Percentiles rank a stretch among this genome's conserved stretches.
Conservation (phyloP, 2,113 vertebrate genomes). For the Peromyscus maniculatus region DNA sequence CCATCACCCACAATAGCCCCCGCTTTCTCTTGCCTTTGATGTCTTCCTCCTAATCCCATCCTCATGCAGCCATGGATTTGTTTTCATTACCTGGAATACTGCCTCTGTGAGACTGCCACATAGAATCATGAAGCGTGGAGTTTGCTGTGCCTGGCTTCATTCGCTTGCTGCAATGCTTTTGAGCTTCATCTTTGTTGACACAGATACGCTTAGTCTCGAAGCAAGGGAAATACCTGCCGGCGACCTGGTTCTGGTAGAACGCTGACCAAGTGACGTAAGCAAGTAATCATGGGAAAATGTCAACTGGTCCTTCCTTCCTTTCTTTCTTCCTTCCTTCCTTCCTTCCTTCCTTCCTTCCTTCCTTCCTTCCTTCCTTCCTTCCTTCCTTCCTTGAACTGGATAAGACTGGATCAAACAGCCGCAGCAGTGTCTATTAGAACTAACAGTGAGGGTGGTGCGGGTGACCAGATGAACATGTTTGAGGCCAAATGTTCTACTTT, state of each 20-base stretch:
- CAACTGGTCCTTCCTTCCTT: too few species aligned
- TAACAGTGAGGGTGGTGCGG: rapidly evolving
- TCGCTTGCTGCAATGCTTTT: background rate
- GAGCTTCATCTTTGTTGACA: background rate
- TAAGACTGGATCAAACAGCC: background rate
- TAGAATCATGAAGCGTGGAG: background rate
- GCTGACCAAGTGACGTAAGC: background rate
- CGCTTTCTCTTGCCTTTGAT: background rate
- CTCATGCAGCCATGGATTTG: background rate
- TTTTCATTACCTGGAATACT: background rate
- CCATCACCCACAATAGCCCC: too few species aligned
- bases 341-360: too few species aligned
- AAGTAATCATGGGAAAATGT: background rate
- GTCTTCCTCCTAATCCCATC: background rate
- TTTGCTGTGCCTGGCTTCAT: background rate
- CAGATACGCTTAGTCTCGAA: background rate
- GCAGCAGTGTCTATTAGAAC: rapidly evolving
- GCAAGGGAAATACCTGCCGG: background rate
- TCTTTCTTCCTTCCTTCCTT: too few species aligned
- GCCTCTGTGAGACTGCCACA: background rate
- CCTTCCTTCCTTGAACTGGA: too few species aligned
- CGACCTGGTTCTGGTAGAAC: background rate
- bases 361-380: too few species aligned
- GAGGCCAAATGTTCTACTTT: too few species aligned
- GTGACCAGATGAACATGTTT: background rate